Evolutionary conservation across 1,140 invertebrate species (phyloP).

Genomic region (Xylocopa sonorina): DNA sequence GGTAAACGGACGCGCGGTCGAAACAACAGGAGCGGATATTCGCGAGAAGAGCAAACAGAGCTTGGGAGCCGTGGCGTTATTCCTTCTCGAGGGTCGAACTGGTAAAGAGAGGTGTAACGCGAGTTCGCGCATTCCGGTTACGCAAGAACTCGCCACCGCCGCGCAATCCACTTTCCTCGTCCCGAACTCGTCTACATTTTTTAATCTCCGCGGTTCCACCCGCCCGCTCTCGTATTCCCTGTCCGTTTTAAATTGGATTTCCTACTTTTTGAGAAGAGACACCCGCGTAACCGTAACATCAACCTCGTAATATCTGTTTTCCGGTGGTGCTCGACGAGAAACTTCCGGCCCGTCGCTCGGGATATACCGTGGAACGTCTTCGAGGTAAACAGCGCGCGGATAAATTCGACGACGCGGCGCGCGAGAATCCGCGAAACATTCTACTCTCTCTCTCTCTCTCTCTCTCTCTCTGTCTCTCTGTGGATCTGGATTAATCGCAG

Average conservation of each 20-base stretch:
- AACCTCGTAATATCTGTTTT: not conserved
- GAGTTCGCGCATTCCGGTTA: conserved; percentile 5
- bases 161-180: not conserved
- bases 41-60: not conserved
- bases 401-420: not conserved
- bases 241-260: conserved; percentile 6
- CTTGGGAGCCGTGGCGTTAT: not conserved
- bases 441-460: too few species aligned
- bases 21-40: not conserved
- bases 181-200: conserved; percentile 8
- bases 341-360: not conserved
- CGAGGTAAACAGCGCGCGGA: not conserved
- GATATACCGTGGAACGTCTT: too few species aligned
- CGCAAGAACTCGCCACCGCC: not conserved
- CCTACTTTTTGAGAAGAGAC: not conserved
- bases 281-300: not conserved
- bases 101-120: not conserved
- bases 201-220: conserved; percentile 7
- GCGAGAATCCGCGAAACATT: not conserved
- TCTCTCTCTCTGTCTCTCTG: conserved; percentile 9
- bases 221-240: too few species aligned
- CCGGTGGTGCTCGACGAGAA: not conserved
- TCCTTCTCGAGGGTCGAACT: not conserved
- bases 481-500: conserved; percentile 34
- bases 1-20: not conserved